phyloP scores from a whole-genome alignment of 1,140 invertebrate species.

The Ridgeia piscesae region DNA sequence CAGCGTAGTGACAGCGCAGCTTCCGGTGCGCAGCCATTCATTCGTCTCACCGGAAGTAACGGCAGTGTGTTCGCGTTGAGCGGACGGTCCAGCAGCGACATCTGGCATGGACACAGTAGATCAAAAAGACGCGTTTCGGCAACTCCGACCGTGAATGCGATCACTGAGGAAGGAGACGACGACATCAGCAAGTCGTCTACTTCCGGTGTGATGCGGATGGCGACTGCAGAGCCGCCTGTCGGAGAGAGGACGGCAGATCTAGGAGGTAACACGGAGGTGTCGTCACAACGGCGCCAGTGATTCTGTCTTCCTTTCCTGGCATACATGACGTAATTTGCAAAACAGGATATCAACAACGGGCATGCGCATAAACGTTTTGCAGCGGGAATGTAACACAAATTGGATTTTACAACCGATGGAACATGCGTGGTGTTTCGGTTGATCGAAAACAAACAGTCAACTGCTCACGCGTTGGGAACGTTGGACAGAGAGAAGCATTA shows the following conservation, averaged over 20 bases:
- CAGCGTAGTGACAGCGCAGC: background rate
- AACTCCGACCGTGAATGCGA: background rate
- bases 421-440: background rate
- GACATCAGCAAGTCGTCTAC: background rate
- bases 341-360: background rate
- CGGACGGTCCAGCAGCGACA: background rate
- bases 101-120: background rate
- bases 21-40: background rate
- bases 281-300: background rate
- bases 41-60: background rate
- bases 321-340: background rate
- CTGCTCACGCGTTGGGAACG: background rate
- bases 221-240: background rate
- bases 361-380: background rate
- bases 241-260: background rate
- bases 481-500: background rate
- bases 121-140: background rate
- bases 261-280: background rate
- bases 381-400: background rate
- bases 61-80: background rate
- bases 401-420: background rate
- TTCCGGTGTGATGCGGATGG: background rate
- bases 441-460: background rate
- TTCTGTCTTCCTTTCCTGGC: background rate
- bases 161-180: background rate